Percentiles rank a stretch among this genome's conserved stretches.
These are phyloP conservation scores for Tricholauxania praeusta DNA, from an alignment of 2,888 invertebrate genomes.

Conservation along the genomic window DNA sequence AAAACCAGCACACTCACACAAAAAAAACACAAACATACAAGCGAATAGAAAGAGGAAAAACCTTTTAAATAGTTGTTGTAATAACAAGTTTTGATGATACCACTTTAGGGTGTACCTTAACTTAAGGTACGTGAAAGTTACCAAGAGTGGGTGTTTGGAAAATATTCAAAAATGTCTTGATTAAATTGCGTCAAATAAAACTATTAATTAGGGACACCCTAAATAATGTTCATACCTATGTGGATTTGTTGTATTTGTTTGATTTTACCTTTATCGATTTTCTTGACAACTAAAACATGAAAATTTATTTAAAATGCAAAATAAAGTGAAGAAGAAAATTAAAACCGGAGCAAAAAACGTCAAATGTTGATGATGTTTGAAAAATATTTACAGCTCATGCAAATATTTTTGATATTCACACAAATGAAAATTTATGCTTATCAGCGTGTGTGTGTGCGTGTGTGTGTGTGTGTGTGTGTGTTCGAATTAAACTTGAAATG, in stretches of 20 bases:
- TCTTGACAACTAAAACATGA: slow-evolving; percentile 9
- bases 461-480: too few species aligned
- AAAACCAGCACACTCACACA: background rate
- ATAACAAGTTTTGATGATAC: background rate
- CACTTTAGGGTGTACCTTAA: background rate
- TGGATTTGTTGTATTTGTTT: background rate
- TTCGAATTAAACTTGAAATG: too few species aligned
- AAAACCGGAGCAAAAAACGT: background rate
- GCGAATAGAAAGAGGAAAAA: background rate
- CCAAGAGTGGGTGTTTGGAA: too few species aligned
- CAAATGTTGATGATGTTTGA: background rate
- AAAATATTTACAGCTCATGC: slow-evolving; percentile 22
- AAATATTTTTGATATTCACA: slow-evolving; percentile 23
- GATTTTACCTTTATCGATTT: slow-evolving; percentile 21
- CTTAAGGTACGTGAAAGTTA: too few species aligned
- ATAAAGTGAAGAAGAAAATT: background rate
- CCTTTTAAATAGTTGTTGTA: background rate
- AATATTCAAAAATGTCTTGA: background rate
- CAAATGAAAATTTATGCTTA: slow-evolving; percentile 9
- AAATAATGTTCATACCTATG: background rate
- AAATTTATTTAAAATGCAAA: slow-evolving; percentile 18
- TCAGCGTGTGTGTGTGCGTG: too few species aligned
- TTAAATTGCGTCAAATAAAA: background rate
- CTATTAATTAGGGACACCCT: background rate
- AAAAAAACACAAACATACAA: background rate